Percentiles rank a stretch among this genome's conserved stretches.
Conservation (phyloP, 2,888 invertebrate genomes). For the Empis stercorea region DNA sequence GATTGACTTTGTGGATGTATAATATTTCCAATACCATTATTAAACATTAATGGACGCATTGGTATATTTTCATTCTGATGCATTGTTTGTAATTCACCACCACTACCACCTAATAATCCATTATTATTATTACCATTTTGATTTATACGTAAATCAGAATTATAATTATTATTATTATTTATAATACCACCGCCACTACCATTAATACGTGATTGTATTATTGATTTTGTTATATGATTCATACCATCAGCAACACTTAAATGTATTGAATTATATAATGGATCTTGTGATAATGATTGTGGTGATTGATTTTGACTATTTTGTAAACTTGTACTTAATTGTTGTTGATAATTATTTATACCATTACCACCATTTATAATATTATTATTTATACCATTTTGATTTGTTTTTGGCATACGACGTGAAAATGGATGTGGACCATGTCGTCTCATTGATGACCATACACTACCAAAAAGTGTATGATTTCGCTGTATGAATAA, state of each 20-base stretch:
- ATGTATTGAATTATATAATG: slow-evolving; percentile 17
- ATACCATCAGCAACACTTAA: slow-evolving; percentile 32
- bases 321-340: too few relatives aligned
- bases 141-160: slow-evolving; percentile 18
- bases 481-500: slow-evolving; percentile 87
- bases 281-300: slow-evolving; percentile 6
- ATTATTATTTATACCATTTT: slow-evolving; percentile 20
- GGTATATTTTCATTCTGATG: slow-evolving; percentile 56
- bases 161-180: slow-evolving; percentile 8
- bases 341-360: slow-evolving; percentile 14
- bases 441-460: slow-evolving; percentile 82
- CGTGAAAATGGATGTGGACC: slow-evolving; percentile 36
- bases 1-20: slow-evolving; percentile 12
- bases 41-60: slow-evolving; percentile 37
- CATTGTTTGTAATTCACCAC: slow-evolving; percentile 26
- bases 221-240: slow-evolving; percentile 32
- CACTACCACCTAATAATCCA: slow-evolving; percentile 13
- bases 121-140: slow-evolving; percentile 8
- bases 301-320: slow-evolving; percentile 13
- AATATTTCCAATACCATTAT: slow-evolving; percentile 18
- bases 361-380: slow-evolving; percentile 10
- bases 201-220: slow-evolving; percentile 26
- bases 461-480: slow-evolving; percentile 88
- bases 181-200: slow-evolving; percentile 7
- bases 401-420: slow-evolving; percentile 23